These are phyloP conservation scores for Lasioglossum malachurum DNA, from an alignment of 2,888 invertebrate genomes.

Conservation along the genomic window DNA sequence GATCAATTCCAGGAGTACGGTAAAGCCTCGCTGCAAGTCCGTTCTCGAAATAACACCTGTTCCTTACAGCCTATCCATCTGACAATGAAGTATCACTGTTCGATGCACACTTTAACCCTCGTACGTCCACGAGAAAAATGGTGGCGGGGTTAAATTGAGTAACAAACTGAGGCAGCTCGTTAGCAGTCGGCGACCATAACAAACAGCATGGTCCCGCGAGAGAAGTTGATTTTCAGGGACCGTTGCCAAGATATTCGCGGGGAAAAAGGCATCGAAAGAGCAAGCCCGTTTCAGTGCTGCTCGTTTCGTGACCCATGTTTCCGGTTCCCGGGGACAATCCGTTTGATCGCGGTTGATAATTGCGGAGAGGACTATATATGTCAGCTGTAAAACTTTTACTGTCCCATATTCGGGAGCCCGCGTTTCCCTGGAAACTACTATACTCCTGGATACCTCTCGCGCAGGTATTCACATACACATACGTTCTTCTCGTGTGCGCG, in stretches of 20 bases:
- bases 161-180: not conserved
- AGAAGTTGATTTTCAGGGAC: not conserved
- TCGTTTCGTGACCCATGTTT: constrained; percentile 7
- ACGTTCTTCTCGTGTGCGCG: not conserved
- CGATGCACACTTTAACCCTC: not conserved
- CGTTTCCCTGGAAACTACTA: constrained; percentile 73
- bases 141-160: not conserved
- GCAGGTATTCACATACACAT: constrained; percentile 22
- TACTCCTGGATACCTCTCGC: constrained; percentile 40
- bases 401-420: constrained; percentile 46
- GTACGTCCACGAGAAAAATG: not conserved
- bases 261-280: not conserved
- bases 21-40: not conserved
- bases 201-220: not conserved
- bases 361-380: not conserved
- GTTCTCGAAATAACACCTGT: not conserved
- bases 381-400: constrained; percentile 47
- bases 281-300: not conserved
- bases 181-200: not conserved
- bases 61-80: not conserved
- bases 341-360: constrained; percentile 32
- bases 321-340: not conserved
- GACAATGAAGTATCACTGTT: not conserved
- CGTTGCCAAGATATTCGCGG: not conserved
- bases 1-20: not conserved